Base-by-base conservation (phyloP, 1,140 invertebrate genomes). In the Nasonia vitripennis region DNA sequence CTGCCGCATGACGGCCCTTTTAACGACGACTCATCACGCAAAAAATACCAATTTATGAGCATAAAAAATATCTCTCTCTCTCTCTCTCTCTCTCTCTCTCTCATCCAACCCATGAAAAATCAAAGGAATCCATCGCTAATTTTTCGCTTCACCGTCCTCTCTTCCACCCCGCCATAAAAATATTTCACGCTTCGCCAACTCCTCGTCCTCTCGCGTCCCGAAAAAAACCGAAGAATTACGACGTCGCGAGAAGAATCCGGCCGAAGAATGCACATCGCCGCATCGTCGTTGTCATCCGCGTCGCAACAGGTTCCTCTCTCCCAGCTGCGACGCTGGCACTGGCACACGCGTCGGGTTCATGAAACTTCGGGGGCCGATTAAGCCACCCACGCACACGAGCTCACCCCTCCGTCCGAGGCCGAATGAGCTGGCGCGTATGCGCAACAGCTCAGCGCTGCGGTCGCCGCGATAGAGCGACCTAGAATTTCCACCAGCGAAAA, bases 281-380 rank as follows among this genome's bases (percentile, higher is more conserved):
- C 41, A 7, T 9, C 9, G 41, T 45, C 0, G 41, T 45, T 37
- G 34, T 37, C 45, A 10, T 74, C 27, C 27, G 27, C 11, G 3
- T 80, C 9, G 55, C 78, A 79, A 79, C 78, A 79, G 78, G 51
- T 79, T 37, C 10, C 14, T 20, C 51, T 27, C 12, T 51, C 48
- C 10, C 48, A 23, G 23, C 68, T 27, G 23, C n/a, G 20, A 0
- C 2, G 23, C 68, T 27, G 23, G 20, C 0, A 31, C 1, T 9
- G 6, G 31, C 31, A 71, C 31, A n/a, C 31, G 27, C 70, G 27
- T 31, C 70, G 12, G 48, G 51, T 67, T 67, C 48, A 14, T 79
- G 31, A 67, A 79, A 79, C 78, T 79, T 27, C 14, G n/a, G 20
- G 48, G 45, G 10, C 45, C 77, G 55, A 79, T 79, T 79, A 79